A percentile compares a stretch with the other conserved stretches of the same genome.
These are phyloP conservation scores for Synergus laeviventris DNA, from an alignment of 2,888 invertebrate species.

Conservation along the genomic window DNA sequence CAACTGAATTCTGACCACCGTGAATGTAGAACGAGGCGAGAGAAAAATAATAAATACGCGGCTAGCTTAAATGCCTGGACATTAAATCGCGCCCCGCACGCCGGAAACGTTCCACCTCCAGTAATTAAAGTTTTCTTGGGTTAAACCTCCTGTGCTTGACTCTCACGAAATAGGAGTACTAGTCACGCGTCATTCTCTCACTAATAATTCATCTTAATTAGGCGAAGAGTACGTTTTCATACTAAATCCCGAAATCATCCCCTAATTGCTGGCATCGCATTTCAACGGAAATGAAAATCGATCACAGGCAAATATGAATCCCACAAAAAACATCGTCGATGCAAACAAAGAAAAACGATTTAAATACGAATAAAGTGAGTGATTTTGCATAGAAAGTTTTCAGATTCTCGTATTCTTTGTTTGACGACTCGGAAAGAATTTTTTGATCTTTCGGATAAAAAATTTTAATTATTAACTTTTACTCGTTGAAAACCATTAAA, in stretches of 20 bases:
- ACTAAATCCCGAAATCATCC: not conserved
- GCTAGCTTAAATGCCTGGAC: conserved; percentile 37
- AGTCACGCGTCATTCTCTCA: conserved; percentile 20
- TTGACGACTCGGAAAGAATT: too few species aligned
- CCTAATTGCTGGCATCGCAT: not conserved
- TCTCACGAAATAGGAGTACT: conserved; percentile 22
- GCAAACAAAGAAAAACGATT: too few species aligned
- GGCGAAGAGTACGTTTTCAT: not conserved
- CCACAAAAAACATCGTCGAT: too few species aligned
- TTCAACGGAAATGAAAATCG: not conserved
- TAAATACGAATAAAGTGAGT: too few species aligned
- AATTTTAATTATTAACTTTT: too few species aligned
- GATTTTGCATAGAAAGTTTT: too few species aligned
- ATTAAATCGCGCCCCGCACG: conserved; percentile 35
- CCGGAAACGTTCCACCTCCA: conserved; percentile 29
- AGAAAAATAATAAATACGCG: conserved; percentile 31
- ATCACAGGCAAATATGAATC: too few species aligned
- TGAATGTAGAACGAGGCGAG: conserved; percentile 11
- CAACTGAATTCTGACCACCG: conserved; percentile 20
- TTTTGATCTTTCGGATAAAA: too few species aligned
- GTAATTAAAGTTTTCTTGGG: conserved; percentile 36
- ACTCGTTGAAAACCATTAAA: too few species aligned
- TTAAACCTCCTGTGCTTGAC: conserved; percentile 33
- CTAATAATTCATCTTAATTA: conserved; percentile 34
- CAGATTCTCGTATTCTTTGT: too few species aligned